Evolutionary conservation across 2,113 vertebrate species (phyloP).

Genomic region (Sinocyclocheilus maitianheensis): DNA sequence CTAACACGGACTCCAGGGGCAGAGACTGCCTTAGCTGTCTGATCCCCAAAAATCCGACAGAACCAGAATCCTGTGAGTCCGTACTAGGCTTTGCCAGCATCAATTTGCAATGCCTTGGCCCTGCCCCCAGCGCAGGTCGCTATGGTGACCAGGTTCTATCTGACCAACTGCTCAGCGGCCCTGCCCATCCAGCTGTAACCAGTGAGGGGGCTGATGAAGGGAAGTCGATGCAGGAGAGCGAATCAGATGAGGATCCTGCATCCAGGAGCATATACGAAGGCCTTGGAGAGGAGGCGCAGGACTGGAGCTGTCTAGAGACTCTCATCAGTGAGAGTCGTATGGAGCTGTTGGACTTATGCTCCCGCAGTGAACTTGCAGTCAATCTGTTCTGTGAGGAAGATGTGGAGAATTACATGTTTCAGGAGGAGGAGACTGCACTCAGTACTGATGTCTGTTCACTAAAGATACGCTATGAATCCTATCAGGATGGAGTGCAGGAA

Average conservation of each 20-base stretch:
- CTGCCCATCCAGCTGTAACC: slow-evolving; percentile 77
- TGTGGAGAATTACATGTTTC: slow-evolving; percentile 92
- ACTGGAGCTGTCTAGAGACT: slow-evolving; percentile 91
- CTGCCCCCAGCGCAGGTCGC: slow-evolving; percentile 76
- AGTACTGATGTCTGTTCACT: slow-evolving; percentile 87
- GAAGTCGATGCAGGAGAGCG: slow-evolving; percentile 80
- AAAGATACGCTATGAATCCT: slow-evolving; percentile 89
- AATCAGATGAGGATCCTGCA: slow-evolving; percentile 83
- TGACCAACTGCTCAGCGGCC: slow-evolving; percentile 86
- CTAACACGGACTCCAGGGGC: slow-evolving; percentile 84
- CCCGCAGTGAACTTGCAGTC: slow-evolving; percentile 88
- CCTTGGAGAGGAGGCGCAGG: slow-evolving; percentile 87
- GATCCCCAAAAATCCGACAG: slow-evolving; percentile 84
- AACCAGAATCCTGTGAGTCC: slow-evolving; percentile 67
- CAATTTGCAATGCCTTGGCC: slow-evolving; percentile 88
- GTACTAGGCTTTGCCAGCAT: slow-evolving; percentile 78
- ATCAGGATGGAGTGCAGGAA: slow-evolving; percentile 86
- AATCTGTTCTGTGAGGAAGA: slow-evolving; percentile 91
- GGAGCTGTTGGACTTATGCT: slow-evolving; percentile 88
- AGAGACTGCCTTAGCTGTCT: slow-evolving; percentile 88
- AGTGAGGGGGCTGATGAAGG: slow-evolving; percentile 69
- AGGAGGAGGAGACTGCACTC: slow-evolving; percentile 86
- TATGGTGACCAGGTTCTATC: slow-evolving; percentile 89
- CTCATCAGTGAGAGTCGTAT: slow-evolving; percentile 92
- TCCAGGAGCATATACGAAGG: slow-evolving; percentile 89